Evolutionary conservation across 2,797 vertebrate species (phyloP).

Genomic region (Sciaenops ocellatus): DNA sequence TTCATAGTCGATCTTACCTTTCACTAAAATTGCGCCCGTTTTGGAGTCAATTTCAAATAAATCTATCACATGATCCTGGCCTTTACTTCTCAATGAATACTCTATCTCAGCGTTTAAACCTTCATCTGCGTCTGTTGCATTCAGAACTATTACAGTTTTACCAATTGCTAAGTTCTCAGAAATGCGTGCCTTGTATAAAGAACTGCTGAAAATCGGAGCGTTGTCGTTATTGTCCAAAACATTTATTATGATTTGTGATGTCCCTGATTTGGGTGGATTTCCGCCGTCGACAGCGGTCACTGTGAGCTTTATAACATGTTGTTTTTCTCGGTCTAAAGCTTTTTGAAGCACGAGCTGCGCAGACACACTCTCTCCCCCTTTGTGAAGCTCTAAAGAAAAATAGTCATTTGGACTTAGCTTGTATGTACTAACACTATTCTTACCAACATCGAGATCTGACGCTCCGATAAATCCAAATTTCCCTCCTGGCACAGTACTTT

Average conservation of each 20-base stretch:
- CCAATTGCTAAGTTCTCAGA: conserved; percentile 80
- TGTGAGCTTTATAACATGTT: conserved; percentile 45
- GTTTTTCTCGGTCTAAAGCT: conserved; percentile 76
- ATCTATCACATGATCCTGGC: neutral
- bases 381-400: conserved; percentile 70
- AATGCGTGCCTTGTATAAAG: conserved; percentile 75
- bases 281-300: conserved; percentile 75
- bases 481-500: conserved; percentile 77
- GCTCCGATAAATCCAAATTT: conserved; percentile 70
- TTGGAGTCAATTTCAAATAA: too few relatives aligned
- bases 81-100: conserved; percentile 28
- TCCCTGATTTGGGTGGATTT: conserved; percentile 64
- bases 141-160: conserved; percentile 41
- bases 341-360: conserved; percentile 72
- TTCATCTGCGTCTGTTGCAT: conserved; percentile 68
- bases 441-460: conserved; percentile 73
- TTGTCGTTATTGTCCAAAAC: conserved; percentile 77
- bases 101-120: conserved; percentile 73
- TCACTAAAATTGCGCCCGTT: too few relatives aligned
- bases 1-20: too few relatives aligned
- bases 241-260: conserved; percentile 52
- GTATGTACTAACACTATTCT: conserved; percentile 71
- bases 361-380: conserved; percentile 58
- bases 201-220: conserved; percentile 57
- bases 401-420: conserved; percentile 73